phyloP scores from a whole-genome alignment of 2,113 vertebrate genomes.

The Calypte anna region DNA sequence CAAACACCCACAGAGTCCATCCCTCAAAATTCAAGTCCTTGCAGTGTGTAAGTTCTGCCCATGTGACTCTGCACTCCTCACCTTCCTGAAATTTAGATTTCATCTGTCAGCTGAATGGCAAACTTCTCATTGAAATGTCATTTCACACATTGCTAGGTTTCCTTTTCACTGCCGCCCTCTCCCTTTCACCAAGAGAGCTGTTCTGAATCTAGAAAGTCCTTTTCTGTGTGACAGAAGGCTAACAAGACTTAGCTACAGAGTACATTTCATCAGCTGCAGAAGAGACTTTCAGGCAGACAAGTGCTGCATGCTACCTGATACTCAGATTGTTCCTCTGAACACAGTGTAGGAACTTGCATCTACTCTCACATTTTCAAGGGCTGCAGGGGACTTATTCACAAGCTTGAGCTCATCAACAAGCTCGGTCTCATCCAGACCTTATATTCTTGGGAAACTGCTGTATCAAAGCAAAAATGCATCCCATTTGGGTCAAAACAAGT shows the following conservation, averaged over 20 bases:
- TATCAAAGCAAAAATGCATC: background rate
- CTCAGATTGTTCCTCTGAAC: background rate
- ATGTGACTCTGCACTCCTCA: background rate
- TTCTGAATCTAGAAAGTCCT: background rate
- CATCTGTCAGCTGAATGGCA: conserved; percentile 24
- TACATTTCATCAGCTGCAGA: background rate
- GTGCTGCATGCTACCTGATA: background rate
- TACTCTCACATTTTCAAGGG: background rate
- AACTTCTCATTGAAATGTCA: conserved; percentile 27
- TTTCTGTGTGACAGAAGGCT: background rate
- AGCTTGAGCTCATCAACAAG: background rate
- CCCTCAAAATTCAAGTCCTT: background rate
- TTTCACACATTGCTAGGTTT: conserved; percentile 11
- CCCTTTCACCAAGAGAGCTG: background rate
- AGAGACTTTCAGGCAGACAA: background rate
- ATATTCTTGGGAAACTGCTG: background rate
- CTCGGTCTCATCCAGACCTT: background rate
- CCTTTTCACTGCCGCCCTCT: background rate
- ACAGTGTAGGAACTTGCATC: background rate
- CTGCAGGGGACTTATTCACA: background rate
- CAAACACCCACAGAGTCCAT: background rate
- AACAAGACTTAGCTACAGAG: background rate
- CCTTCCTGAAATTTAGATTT: conserved; percentile 38
- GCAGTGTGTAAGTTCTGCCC: background rate
- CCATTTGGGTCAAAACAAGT: background rate